Base-by-base conservation (phyloP, 2,113 vertebrate species). In the Pomatostomus ruficeps region DNA sequence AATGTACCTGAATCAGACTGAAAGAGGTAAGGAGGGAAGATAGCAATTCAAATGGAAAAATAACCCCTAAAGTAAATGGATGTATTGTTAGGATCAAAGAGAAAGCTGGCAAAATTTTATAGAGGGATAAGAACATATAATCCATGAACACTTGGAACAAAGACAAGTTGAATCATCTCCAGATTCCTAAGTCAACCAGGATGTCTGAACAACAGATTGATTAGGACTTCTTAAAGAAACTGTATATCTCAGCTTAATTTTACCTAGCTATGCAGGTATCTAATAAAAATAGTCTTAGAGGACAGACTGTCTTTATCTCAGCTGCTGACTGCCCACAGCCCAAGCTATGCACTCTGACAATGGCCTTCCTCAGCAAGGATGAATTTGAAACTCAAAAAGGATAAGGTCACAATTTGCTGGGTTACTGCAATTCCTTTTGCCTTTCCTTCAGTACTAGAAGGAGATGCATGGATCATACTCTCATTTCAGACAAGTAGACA, bases 231-330 rank as follows among this genome's bases (percentile, higher is more conserved):
- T 84, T 77, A 80, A 73, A 77, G 59, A 95, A 96, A 88, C 38
- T 83, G 46, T 73, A 49, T 9, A 36, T 61, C 45, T 92, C 86
- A 83, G 67, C 68, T 88, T 92, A 91, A 80, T 94, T 96, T 96
- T 89, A 88, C 59, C 35, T 73, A 74, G 67, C 63, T 92, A 43
- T 73, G 76, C 83, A 94, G 14, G 21, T 58, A 76, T 55, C 42
- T 10, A 45, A 45, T 84, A 92, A 93, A 94, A 92, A 86, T 48
- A 78, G 42, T 70, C 54, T 76, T 83, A 76, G 46, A 86, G 80
- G 67, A 93, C 63, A 86, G 46, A 79, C 15, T 70, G 63, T 77
- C 59, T 85, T 85, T 91, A 62, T 73, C 63, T 84, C 49, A 45
- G 49, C 49, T 86, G 67, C 38, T 86, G 43, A 42, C 23, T 80